Percentiles rank a stretch among this genome's conserved stretches.
These are phyloP conservation scores for Palythoa grandiflora DNA, from an alignment of 92 coral and sea anemone genomes.

Conservation along the genomic window DNA sequence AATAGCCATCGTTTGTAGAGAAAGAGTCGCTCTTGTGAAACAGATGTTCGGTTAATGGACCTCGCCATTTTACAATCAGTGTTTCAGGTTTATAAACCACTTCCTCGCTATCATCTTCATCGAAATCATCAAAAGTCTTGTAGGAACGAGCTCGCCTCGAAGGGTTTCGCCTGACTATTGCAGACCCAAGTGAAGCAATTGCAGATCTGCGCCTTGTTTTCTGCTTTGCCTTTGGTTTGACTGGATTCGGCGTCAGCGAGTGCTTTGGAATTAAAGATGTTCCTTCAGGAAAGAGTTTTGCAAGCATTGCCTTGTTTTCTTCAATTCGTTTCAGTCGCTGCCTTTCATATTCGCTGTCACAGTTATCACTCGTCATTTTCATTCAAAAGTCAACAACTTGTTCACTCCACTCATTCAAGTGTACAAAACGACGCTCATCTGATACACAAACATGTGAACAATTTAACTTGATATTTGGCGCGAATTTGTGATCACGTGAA, in stretches of 20 bases:
- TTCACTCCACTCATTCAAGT: not conserved
- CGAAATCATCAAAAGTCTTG: slow-evolving; percentile 49
- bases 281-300: slow-evolving; percentile 75
- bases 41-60: slow-evolving; percentile 60
- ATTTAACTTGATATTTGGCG: slow-evolving; percentile 32
- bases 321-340: slow-evolving; percentile 72
- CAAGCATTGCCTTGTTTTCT: slow-evolving; percentile 82
- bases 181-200: not conserved
- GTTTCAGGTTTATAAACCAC: slow-evolving; percentile 63
- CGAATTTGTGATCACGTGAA: slow-evolving; percentile 44
- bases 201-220: slow-evolving; percentile 17
- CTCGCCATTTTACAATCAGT: slow-evolving; percentile 74
- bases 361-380: slow-evolving; percentile 36
- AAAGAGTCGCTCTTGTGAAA: slow-evolving; percentile 34
- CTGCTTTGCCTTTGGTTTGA: slow-evolving; percentile 26
- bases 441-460: not conserved
- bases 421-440: not conserved
- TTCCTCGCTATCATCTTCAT: slow-evolving; percentile 66
- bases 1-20: slow-evolving; percentile 12
- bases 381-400: not conserved
- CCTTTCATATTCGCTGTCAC: slow-evolving; percentile 85
- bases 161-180: slow-evolving; percentile 78
- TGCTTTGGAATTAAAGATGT: slow-evolving; percentile 25
- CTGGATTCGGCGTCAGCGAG: slow-evolving; percentile 1
- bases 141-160: slow-evolving; percentile 74